phyloP scores from a whole-genome alignment of 2,797 vertebrate species.

The Telmatherina bonti region DNA sequence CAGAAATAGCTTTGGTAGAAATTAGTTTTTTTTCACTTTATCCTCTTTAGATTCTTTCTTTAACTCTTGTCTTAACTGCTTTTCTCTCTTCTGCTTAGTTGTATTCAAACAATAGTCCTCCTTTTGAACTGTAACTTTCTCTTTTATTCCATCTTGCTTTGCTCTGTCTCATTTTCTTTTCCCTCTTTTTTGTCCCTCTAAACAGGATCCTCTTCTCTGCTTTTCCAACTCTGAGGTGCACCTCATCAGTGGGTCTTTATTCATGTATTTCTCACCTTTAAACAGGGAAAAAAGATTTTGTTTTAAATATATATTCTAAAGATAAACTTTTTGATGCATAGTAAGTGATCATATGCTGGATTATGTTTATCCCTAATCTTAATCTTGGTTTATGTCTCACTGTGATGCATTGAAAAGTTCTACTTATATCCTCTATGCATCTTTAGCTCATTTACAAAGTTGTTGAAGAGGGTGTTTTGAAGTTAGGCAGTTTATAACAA shows the following conservation, averaged over 20 bases:
- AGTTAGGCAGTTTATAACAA: conserved; percentile 39
- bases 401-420: not conserved
- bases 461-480: conserved; percentile 35
- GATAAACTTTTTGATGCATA: not conserved
- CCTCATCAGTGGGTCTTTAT: conserved; percentile 77
- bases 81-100: conserved; percentile 19
- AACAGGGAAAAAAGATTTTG: conserved; percentile 11
- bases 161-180: conserved; percentile 55
- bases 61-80: conserved; percentile 34
- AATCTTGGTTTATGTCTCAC: not conserved
- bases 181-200: conserved; percentile 58
- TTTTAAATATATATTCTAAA: not conserved
- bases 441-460: conserved; percentile 50
- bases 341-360: not conserved
- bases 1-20: conserved; percentile 30
- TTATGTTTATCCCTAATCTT: conserved; percentile 2
- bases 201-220: conserved; percentile 65
- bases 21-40: conserved; percentile 19
- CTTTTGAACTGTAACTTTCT: conserved; percentile 30
- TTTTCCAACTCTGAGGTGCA: conserved; percentile 70
- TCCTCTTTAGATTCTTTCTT: conserved; percentile 19
- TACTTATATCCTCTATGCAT: not conserved
- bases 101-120: conserved; percentile 15
- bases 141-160: conserved; percentile 50
- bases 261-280: conserved; percentile 30